Evolutionary conservation across 2,113 vertebrate genomes (phyloP), one percentile per base, ranked within the genome.

Genomic region (Penelope pileata): DNA sequence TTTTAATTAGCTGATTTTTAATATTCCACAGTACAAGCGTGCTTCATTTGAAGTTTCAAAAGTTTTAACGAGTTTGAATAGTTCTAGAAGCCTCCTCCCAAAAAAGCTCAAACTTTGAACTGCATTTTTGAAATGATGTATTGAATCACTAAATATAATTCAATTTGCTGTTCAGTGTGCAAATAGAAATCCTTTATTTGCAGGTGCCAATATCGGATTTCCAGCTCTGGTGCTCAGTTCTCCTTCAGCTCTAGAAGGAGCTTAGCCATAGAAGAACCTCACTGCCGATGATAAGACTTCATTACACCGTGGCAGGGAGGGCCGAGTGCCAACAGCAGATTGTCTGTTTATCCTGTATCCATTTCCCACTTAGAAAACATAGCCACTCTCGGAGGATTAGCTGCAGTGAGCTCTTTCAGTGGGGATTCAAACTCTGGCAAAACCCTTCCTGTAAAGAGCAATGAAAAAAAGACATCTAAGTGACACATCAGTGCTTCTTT

Each of bases 281-380:
- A 2, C 83, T 24, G 68, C 73, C 77, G 88, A 93, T 16, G 79
- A 89, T 87, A 93, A 93, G 95, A 69, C 91, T 92, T 93, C 23
- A 95, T 87, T 95, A 53, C 48, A 48, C 60, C 16, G 10, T 83
- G 81, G 76, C 75, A 82, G 77, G 70, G 80, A 93, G 90, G 92
- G 94, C 93, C 81, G 88, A 27, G 93, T 96, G 91, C 96, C 95
- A 97, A 82, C 89, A 89, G 91, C 94, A 97, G 96, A 97, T 96
- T 97, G 95, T 73, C 95, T 97, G 97, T 97, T 97, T 97, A 97
- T 96, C 96, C 93, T 90, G 63, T 89, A 95, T 97, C 95, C 85
- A 82, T 97, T 95, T 97, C 95, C 94, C 90, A 91, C 96, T 95
- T 91, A 94, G 95, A 88, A 96, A 96, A 96, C 94, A 96, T 29